A percentile compares a stretch with the other conserved stretches of the same genome.
These are phyloP conservation scores for Chamaetylas fuelleborni DNA, from an alignment of 2,113 vertebrate species.

Conservation along the genomic window DNA sequence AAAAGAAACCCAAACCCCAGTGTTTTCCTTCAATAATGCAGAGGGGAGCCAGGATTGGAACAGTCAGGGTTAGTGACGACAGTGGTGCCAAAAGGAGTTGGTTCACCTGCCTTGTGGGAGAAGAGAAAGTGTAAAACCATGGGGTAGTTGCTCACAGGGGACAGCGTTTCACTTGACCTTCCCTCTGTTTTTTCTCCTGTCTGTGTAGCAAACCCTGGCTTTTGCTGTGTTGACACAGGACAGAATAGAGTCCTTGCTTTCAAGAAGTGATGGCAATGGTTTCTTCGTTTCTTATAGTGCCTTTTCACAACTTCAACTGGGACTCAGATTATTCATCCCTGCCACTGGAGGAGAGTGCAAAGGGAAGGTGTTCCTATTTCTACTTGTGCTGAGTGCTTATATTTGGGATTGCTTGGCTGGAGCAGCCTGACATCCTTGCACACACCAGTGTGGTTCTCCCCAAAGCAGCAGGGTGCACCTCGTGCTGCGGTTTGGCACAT, in stretches of 20 bases:
- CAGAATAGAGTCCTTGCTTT: neutral
- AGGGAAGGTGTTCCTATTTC: neutral
- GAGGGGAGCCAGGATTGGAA: neutral
- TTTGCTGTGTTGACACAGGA: neutral
- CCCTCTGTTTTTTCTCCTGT: neutral
- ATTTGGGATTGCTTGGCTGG: neutral
- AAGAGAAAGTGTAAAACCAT: neutral
- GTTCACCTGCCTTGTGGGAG: neutral
- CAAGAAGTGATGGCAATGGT: neutral
- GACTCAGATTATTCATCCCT: rapidly evolving
- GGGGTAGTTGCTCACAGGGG: neutral
- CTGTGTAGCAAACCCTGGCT: neutral
- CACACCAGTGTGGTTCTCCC: neutral
- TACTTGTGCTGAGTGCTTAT: neutral
- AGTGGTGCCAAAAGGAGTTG: neutral
- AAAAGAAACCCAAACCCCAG: neutral
- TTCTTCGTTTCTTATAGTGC: neutral
- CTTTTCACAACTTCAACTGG: neutral
- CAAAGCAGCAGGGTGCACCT: rapidly evolving
- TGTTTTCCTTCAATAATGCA: neutral
- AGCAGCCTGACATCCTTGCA: neutral
- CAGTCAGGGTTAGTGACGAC: neutral
- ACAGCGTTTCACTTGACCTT: neutral
- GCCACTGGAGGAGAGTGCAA: neutral
- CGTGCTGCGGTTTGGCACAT: rapidly evolving